Percentiles rank a stretch among this genome's conserved stretches.
Conservation (phyloP, 2,888 invertebrate genomes). For the Eupelmus urozonus region DNA sequence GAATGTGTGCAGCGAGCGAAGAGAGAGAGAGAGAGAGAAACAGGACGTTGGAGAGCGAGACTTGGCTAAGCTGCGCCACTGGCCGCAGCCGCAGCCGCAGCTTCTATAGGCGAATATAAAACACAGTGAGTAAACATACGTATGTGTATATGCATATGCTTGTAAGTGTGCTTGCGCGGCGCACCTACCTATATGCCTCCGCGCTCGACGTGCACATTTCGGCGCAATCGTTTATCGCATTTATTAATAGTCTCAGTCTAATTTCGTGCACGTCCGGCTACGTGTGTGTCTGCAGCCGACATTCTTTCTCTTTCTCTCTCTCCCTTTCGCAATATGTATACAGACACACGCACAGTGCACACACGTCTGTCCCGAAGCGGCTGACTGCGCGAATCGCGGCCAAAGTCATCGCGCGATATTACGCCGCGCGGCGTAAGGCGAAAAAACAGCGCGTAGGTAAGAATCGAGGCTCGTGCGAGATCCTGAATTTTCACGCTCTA, state of each 20-base stretch:
- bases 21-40: conserved; percentile 6
- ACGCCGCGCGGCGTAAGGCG: not conserved
- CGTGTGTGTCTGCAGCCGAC: not conserved
- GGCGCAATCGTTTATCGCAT: no score
- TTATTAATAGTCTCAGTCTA: conserved; percentile 9
- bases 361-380: no score
- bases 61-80: no score
- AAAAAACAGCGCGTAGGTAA: not conserved
- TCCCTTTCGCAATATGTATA: conserved; percentile 15
- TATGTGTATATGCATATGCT: not conserved
- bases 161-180: not conserved
- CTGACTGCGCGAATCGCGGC: conserved; percentile 61
- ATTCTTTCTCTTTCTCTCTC: not conserved
- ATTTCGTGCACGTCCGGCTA: not conserved
- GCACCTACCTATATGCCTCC: not conserved
- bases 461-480: no score
- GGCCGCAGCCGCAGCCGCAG: no score
- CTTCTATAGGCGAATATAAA: not conserved
- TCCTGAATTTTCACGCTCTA: no score
- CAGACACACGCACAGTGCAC: no score
- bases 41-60: not conserved
- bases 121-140: not conserved
- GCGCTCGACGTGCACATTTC: no score
- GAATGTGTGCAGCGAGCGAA: not conserved
- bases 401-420: conserved; percentile 58